phyloP scores from a whole-genome alignment of 2,888 invertebrate genomes.

The Chaetoderma sp. region DNA sequence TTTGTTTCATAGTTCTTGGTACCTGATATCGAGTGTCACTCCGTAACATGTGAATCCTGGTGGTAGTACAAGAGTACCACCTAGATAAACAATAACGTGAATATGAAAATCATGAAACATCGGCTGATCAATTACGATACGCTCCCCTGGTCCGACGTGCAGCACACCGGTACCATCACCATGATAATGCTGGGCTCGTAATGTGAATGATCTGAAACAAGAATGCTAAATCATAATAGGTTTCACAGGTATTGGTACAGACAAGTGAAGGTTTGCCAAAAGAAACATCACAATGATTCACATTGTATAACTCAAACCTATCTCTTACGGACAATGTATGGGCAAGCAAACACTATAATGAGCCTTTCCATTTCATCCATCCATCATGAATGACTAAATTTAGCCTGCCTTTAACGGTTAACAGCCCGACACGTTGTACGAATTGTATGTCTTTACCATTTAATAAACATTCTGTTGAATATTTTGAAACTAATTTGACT shows the following conservation, averaged over 20 bases:
- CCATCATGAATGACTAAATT: too few relatives aligned
- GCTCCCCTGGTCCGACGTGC: conserved; percentile 49
- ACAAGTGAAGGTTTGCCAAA: too few relatives aligned
- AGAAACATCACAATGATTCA: not conserved
- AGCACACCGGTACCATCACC: conserved; percentile 49
- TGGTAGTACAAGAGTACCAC: conserved; percentile 47
- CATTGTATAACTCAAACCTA: not conserved
- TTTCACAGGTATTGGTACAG: not conserved
- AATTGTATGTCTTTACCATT: too few relatives aligned
- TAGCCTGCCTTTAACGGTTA: too few relatives aligned
- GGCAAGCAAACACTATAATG: not conserved
- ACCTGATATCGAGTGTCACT: conserved; percentile 43
- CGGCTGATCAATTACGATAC: conserved; percentile 39
- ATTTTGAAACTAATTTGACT: too few relatives aligned
- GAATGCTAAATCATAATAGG: not conserved
- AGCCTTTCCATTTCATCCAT: too few relatives aligned
- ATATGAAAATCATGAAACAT: conserved; percentile 46
- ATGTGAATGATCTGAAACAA: not conserved
- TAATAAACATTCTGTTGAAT: too few relatives aligned
- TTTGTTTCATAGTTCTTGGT: conserved; percentile 6
- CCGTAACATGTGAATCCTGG: conserved; percentile 43
- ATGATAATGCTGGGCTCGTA: conserved; percentile 32
- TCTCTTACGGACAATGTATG: not conserved
- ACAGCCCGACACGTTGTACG: too few relatives aligned
- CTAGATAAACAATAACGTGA: conserved; percentile 49